Percentiles rank a stretch among this genome's conserved stretches.
phyloP scores from a whole-genome alignment of 2,888 invertebrate species.

The Drosophila siamana region DNA sequence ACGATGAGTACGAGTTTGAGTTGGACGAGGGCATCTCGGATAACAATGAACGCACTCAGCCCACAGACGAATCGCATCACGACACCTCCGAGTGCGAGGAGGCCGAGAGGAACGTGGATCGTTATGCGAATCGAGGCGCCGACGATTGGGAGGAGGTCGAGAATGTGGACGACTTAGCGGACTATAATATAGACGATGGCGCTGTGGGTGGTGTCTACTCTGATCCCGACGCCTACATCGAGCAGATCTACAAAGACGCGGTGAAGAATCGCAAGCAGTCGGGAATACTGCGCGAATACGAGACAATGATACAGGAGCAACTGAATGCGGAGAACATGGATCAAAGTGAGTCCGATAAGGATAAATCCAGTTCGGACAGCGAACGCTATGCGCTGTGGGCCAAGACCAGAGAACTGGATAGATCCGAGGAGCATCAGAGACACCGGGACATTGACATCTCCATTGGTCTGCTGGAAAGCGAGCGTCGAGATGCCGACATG shows the following conservation, averaged over 20 bases:
- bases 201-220: conserved; percentile 81
- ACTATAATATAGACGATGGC: conserved; percentile 69
- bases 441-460: conserved; percentile 61
- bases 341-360: conserved; percentile 64
- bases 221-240: conserved; percentile 83
- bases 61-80: conserved; percentile 84
- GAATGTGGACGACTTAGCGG: conserved; percentile 52
- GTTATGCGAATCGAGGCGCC: conserved; percentile 78
- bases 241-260: conserved; percentile 84
- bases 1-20: conserved; percentile 74
- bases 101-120: conserved; percentile 83
- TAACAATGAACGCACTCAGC: conserved; percentile 82
- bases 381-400: conserved; percentile 79
- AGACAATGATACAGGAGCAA: conserved; percentile 79
- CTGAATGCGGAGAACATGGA: conserved; percentile 54
- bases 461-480: conserved; percentile 72
- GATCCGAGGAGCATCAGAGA: conserved; percentile 45
- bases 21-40: conserved; percentile 84
- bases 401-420: conserved; percentile 65
- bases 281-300: conserved; percentile 83
- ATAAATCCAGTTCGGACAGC: conserved; percentile 66
- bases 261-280: conserved; percentile 84
- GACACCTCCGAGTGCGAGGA: conserved; percentile 85
- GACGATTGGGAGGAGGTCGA: conserved; percentile 82
- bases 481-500: conserved; percentile 76